Conservation (phyloP, 2,113 vertebrate species). For the Ailurus styani region DNA sequence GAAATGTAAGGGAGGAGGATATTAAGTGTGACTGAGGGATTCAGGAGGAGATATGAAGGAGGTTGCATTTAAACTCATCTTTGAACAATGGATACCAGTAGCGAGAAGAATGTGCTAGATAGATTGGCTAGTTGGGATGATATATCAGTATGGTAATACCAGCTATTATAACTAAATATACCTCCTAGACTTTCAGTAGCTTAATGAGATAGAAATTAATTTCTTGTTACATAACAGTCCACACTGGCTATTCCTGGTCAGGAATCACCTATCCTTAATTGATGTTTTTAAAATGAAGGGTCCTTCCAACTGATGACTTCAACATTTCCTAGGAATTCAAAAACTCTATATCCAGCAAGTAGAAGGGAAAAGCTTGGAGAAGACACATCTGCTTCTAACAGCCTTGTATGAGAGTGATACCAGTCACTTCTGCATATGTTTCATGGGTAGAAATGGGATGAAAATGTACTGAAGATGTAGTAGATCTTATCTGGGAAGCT, state of each 20-base stretch:
- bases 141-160: neutral
- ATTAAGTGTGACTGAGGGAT: neutral
- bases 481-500: neutral
- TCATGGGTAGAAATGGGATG: neutral
- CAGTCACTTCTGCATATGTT: neutral
- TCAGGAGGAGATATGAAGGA: neutral
- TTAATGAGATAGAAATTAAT: conserved; percentile 15
- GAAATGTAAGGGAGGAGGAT: conserved; percentile 5
- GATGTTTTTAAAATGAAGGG: neutral
- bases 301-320: neutral
- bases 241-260: neutral
- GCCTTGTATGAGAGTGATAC: neutral
- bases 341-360: neutral
- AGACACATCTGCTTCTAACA: neutral
- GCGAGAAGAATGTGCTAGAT: neutral
- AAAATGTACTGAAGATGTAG: neutral
- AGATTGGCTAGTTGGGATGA: neutral
- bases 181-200: neutral
- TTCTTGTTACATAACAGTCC: neutral
- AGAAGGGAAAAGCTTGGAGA: neutral
- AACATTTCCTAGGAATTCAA: neutral
- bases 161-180: neutral
- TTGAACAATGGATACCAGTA: neutral
- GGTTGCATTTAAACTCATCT: neutral
- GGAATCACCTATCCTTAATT: neutral